A percentile compares a stretch with the other conserved stretches of the same genome.
These are phyloP conservation scores for Diachasma alloeum DNA, from an alignment of 1,140 invertebrate species.

Conservation along the genomic window DNA sequence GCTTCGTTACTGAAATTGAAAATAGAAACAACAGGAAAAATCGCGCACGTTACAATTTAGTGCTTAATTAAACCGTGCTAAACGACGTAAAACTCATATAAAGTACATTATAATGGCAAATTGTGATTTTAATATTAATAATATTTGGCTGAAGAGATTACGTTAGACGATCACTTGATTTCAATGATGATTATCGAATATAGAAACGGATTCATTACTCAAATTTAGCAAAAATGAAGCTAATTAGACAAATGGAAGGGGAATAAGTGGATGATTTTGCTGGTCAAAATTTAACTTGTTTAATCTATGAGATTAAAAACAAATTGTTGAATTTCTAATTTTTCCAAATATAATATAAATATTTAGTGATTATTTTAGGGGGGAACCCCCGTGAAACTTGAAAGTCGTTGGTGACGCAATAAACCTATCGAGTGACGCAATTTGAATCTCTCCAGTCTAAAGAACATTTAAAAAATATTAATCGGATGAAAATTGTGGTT, in stretches of 20 bases:
- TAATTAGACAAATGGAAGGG: not conserved
- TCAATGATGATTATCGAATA: not conserved
- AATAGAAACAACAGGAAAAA: slow-evolving; percentile 22
- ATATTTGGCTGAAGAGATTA: slow-evolving; percentile 33
- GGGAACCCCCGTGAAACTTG: no score
- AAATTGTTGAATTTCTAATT: slow-evolving; percentile 2
- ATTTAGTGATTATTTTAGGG: not conserved
- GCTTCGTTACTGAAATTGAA: not conserved
- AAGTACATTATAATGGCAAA: slow-evolving; percentile 62
- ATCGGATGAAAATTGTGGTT: no score
- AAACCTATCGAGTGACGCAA: no score
- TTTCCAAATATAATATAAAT: not conserved
- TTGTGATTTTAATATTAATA: slow-evolving; percentile 55
- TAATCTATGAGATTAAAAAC: not conserved
- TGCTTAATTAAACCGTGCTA: slow-evolving; percentile 54
- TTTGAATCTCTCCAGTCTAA: no score
- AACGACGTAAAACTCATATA: slow-evolving; percentile 65
- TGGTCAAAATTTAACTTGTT: not conserved
- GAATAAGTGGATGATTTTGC: not conserved
- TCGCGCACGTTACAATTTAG: slow-evolving; percentile 24
- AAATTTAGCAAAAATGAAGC: not conserved
- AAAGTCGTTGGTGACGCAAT: no score
- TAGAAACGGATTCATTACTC: slow-evolving; percentile 31
- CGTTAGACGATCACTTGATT: slow-evolving; percentile 40
- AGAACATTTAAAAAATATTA: no score